These are phyloP conservation scores for Menidia beryllina DNA, from an alignment of 2,113 vertebrate species.

Conservation along the genomic window DNA sequence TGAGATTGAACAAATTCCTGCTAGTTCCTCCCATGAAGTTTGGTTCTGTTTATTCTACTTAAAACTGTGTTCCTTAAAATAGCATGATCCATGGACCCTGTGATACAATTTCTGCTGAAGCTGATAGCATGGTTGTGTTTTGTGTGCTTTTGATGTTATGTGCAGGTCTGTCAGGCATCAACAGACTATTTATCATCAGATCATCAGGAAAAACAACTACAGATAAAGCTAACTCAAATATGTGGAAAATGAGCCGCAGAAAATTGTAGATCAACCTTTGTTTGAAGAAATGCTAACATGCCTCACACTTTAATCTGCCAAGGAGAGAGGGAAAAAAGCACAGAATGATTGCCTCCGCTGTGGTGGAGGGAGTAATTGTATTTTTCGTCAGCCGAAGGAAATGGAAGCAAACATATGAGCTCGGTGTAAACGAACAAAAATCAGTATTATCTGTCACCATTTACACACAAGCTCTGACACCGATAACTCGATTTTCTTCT, in stretches of 20 bases:
- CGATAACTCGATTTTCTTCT: conserved; percentile 53
- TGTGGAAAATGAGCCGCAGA: conserved; percentile 14
- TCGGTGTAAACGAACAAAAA: conserved; percentile 61
- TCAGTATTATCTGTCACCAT: conserved; percentile 75
- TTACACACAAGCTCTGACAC: conserved; percentile 66
- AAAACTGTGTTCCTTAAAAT: conserved; percentile 55
- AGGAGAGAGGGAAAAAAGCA: conserved; percentile 2
- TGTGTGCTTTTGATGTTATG: conserved; percentile 65
- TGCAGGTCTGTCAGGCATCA: conserved; percentile 53
- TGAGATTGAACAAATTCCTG: conserved; percentile 30
- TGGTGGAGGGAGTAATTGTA: conserved; percentile 53
- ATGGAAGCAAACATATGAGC: conserved; percentile 56
- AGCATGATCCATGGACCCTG: conserved; percentile 62
- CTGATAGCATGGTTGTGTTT: conserved; percentile 53
- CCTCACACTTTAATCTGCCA: conserved; percentile 6
- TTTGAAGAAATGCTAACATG: conserved; percentile 40
- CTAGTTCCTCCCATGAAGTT: conserved; percentile 23
- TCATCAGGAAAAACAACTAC: not conserved
- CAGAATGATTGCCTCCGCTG: conserved; percentile 46
- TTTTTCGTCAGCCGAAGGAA: conserved; percentile 55
- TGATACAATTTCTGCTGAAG: conserved; percentile 47
- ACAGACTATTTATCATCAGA: conserved; percentile 55
- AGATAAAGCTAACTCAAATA: conserved; percentile 23
- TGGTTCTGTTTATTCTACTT: conserved; percentile 61
- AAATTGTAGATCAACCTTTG: conserved; percentile 26